These are phyloP conservation scores for Tenthredo livida DNA, from an alignment of 2,888 invertebrate species.

Conservation along the genomic window DNA sequence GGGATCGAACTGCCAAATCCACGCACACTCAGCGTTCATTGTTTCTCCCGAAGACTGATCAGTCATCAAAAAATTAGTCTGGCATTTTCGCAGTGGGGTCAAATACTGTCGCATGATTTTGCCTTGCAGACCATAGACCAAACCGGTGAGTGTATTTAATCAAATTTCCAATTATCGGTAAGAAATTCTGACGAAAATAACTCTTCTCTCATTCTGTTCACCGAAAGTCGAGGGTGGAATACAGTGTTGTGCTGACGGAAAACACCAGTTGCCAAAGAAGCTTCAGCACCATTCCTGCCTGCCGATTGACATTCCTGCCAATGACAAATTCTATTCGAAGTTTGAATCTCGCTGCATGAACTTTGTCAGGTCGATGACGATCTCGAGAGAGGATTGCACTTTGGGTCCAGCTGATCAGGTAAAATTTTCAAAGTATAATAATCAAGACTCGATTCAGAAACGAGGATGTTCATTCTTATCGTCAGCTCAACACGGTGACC, in stretches of 20 bases:
- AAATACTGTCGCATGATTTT: conserved; percentile 82
- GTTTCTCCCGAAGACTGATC: conserved; percentile 72
- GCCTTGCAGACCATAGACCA: conserved; percentile 77
- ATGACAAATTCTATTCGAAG: conserved; percentile 80
- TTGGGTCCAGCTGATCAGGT: conserved; percentile 83
- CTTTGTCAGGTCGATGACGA: conserved; percentile 82
- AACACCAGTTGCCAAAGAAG: conserved; percentile 75
- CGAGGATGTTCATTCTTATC: conserved; percentile 29
- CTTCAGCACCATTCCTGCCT: conserved; percentile 81
- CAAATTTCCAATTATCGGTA: not conserved
- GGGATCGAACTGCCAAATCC: conserved; percentile 73
- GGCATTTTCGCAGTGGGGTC: conserved; percentile 82
- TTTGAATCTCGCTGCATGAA: conserved; percentile 81
- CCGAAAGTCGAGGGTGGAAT: conserved; percentile 74
- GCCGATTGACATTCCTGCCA: conserved; percentile 81
- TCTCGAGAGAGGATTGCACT: conserved; percentile 80
- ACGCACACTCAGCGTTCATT: conserved; percentile 70
- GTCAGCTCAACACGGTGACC: conserved; percentile 70
- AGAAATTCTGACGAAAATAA: conserved; percentile 13
- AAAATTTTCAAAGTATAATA: conserved; percentile 39
- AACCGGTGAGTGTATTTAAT: conserved; percentile 75
- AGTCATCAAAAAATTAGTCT: conserved; percentile 74
- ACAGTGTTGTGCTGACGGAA: conserved; percentile 80
- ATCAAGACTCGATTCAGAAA: not conserved
- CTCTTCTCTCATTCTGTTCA: not conserved